Conservation (phyloP, 1,140 invertebrate genomes). For the Phymorhynchus buccinoides region DNA sequence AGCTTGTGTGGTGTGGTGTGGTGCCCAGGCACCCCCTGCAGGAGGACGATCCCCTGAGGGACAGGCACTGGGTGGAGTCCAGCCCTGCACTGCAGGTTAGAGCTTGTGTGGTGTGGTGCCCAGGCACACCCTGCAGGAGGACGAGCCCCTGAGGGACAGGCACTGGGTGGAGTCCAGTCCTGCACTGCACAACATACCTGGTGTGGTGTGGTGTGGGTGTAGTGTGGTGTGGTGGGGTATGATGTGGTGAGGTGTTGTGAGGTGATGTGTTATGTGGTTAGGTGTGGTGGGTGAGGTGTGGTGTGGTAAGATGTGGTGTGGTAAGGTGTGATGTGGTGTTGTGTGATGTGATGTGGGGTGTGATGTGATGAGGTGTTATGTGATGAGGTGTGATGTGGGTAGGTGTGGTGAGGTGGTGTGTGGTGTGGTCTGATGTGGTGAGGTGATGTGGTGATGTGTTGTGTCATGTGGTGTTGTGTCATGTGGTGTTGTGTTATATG, state of each 20-base stretch:
- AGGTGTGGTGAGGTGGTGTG: too few species aligned
- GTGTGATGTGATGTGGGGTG: too few species aligned
- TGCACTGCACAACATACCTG: not conserved
- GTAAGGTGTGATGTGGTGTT: not conserved
- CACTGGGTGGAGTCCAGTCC: not conserved
- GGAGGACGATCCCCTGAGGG: constrained; percentile 82
- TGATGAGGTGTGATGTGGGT: too few species aligned
- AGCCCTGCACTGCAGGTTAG: constrained; percentile 81
- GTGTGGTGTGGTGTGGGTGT: not conserved
- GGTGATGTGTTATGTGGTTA: not conserved
- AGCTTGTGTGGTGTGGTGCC: not conserved
- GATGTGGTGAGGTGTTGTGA: not conserved
- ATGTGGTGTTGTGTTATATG: too few species aligned
- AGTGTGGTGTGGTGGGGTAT: not conserved
- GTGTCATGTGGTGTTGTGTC: too few species aligned
- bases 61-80: constrained; percentile 91
- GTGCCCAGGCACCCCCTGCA: constrained; percentile 91
- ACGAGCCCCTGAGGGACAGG: too few species aligned
- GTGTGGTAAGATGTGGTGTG: too few species aligned
- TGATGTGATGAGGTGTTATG: too few species aligned
- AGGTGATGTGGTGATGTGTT: too few species aligned
- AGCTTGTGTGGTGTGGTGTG: not conserved
- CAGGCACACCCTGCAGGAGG: too few species aligned
- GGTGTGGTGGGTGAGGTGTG: not conserved
- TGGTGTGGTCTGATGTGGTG: too few species aligned